Evolutionary conservation across 2,113 vertebrate species (phyloP), one percentile per base, ranked within the genome.

Genomic region (Dicrurus megarhynchus): DNA sequence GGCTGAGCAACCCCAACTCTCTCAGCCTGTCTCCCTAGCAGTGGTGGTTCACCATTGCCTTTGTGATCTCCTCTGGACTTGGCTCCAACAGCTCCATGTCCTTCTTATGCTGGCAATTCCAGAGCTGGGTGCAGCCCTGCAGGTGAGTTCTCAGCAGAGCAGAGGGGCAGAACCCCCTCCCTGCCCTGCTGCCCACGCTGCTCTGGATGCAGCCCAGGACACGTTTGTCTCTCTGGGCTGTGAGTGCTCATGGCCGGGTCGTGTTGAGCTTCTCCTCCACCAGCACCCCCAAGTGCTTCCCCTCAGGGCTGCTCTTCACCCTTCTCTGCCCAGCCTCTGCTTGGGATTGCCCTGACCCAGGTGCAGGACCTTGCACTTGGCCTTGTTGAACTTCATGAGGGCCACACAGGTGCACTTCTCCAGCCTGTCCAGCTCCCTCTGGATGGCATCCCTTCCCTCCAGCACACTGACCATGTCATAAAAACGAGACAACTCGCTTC

Each of bases 381-480:
- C 33, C 37, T 37, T 14, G 7, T 4, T 71, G 49, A 27, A 12
- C 65, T 10, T 7, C 24, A 2, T 7, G 4, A 17, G 39, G 10
- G 6, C 26, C 57, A 32, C 75, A 46, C 5, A 2, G n/a, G n/a
- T 4, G 3, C 41, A 17, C 11, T n/a, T 20, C 41, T 64, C 10
- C 33, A 35, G 41, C 35, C 35, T 49, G 42, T 5, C 21, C 68
- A 32, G 16, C 4, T 53, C 41, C 41, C 18, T 64, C n/a, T 39
- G 82, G 26, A 6, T 33, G 41, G 18, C 41, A 10, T 52, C 59
- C 22, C 67, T 32, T 64, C 30, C 42, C 32, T 50, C 17, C 44
- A 39, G 52, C 6, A 18, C 7, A 1, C 6, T 9, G 19, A 3
- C 19, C n/a, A n/a, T n/a, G n/a, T n/a, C n/a, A n/a, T n/a, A n/a